These are phyloP conservation scores for Hypolimnas misippus DNA, from an alignment of 2,888 invertebrate species.

Conservation along the genomic window DNA sequence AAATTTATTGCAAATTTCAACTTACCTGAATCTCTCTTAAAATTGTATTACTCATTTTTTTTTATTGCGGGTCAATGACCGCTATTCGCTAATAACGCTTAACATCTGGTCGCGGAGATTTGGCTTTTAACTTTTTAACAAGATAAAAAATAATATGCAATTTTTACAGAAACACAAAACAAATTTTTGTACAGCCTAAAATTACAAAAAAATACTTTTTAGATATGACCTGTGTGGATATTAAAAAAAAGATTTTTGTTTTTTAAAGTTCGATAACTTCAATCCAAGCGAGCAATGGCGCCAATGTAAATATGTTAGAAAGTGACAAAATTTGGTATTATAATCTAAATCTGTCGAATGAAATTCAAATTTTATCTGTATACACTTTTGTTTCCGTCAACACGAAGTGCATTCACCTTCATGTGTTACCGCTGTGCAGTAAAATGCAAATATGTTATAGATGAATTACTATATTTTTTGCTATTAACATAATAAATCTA, in stretches of 20 bases:
- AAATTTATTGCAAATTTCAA: conserved; percentile 37
- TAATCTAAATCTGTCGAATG: conserved; percentile 52
- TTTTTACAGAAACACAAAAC: neutral
- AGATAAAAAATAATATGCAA: neutral
- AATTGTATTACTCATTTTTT: conserved; percentile 35
- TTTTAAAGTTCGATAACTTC: neutral
- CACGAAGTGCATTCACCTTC: conserved; percentile 64
- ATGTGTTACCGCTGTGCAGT: conserved; percentile 34
- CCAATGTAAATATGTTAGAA: conserved; percentile 48
- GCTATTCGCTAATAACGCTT: conserved; percentile 28
- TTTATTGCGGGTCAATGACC: conserved; percentile 42
- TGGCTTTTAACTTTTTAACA: conserved; percentile 17
- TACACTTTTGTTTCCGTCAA: conserved; percentile 59
- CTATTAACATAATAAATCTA: conserved; percentile 16
- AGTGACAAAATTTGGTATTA: conserved; percentile 57
- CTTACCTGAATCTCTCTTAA: conserved; percentile 26
- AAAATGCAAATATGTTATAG: conserved; percentile 40
- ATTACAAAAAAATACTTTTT: neutral
- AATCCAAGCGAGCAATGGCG: conserved; percentile 37
- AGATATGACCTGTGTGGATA: neutral
- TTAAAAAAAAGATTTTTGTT: neutral
- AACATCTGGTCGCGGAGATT: conserved; percentile 34
- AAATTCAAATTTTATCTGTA: conserved; percentile 60
- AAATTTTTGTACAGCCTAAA: conserved; percentile 7
- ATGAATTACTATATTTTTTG: conserved; percentile 33